phyloP scores from a whole-genome alignment of 2,797 vertebrate species.

The Enteromius afrohamiltoni region DNA sequence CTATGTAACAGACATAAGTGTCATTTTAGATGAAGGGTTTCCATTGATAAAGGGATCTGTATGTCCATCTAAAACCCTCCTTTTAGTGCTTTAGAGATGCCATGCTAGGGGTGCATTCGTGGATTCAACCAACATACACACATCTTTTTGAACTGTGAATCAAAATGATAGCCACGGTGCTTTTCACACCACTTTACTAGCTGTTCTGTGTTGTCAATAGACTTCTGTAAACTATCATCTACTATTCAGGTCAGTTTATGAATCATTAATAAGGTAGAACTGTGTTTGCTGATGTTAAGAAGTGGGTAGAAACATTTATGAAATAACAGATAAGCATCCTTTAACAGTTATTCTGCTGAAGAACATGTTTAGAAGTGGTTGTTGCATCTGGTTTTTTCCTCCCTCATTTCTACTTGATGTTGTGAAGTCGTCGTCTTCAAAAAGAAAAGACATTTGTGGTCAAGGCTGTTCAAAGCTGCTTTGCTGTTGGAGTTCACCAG shows the following conservation, averaged over 20 bases:
- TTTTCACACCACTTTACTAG: conserved; percentile 19
- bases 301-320: background rate
- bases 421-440: conserved; percentile 11
- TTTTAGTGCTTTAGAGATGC: too few species aligned
- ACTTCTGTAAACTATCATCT: conserved; percentile 15
- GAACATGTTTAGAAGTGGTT: background rate
- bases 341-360: background rate
- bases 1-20: background rate
- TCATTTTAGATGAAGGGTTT: background rate
- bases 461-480: conserved; percentile 47
- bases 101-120: conserved; percentile 22
- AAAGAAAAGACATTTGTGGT: background rate
- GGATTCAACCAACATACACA: conserved; percentile 1
- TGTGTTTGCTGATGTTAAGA: conserved; percentile 3
- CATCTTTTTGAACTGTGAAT: conserved; percentile 55
- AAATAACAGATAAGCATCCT: background rate
- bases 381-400: background rate
- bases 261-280: background rate
- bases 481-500: conserved; percentile 44
- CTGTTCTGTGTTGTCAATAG: conserved; percentile 26
- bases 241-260: background rate
- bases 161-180: conserved; percentile 2
- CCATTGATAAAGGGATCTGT: background rate
- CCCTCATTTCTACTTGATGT: background rate
- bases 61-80: background rate